Conservation (phyloP, 64 coral and sea anemone genomes). For the Exaiptasia diaphana region DNA sequence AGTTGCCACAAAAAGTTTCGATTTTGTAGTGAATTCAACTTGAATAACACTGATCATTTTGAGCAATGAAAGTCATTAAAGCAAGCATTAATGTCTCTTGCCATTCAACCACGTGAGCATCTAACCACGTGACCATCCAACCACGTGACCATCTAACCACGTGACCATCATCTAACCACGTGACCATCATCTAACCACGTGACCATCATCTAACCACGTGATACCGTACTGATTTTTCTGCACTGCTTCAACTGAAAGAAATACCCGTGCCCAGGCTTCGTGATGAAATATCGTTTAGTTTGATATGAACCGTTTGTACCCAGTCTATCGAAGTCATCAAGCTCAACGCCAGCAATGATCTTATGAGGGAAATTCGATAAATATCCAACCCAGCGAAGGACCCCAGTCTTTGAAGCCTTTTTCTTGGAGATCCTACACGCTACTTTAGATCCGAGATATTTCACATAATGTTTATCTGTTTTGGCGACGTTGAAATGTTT, state of each 20-base stretch:
- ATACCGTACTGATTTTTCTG: no score
- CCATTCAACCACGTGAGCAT: no score
- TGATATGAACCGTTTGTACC: constrained; percentile 89
- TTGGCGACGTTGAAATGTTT: neutral
- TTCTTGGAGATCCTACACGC: constrained; percentile 65
- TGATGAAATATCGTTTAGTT: constrained; percentile 69
- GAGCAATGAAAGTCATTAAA: no score
- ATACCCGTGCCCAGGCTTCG: constrained; percentile 79
- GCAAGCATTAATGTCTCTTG: no score
- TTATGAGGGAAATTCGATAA: constrained; percentile 69
- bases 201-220: no score
- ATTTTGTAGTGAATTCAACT: no score
- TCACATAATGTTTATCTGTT: constrained; percentile 53
- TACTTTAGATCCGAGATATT: constrained; percentile 65
- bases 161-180: no score
- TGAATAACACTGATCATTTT: no score
- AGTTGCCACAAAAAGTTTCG: no score
- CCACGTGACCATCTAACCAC: no score
- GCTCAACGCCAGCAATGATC: constrained; percentile 84
- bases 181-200: no score
- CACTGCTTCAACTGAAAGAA: constrained; percentile 88
- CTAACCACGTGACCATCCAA: no score
- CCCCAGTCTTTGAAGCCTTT: constrained; percentile 33
- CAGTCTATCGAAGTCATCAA: constrained; percentile 73
- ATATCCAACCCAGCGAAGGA: constrained; percentile 78